phyloP scores from a whole-genome alignment of 2,888 invertebrate genomes.

The Exocentrus adspersus region DNA sequence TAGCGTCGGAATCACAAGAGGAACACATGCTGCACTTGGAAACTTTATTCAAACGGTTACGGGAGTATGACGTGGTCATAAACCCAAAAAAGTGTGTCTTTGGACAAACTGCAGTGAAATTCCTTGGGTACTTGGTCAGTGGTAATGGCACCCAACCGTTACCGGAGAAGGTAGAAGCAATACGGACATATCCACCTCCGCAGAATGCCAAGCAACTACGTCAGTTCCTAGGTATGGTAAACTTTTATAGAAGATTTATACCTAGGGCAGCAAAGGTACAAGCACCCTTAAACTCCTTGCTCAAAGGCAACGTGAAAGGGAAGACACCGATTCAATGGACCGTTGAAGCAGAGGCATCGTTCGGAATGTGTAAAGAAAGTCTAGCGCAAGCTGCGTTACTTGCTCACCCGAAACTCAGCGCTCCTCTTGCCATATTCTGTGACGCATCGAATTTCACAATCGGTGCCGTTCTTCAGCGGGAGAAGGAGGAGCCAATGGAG shows the following conservation, averaged over 20 bases:
- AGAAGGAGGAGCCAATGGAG: slow-evolving; percentile 1
- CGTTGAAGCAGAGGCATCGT: not conserved
- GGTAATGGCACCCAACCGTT: slow-evolving; percentile 33
- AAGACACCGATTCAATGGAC: slow-evolving; percentile 22
- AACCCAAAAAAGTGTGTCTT: slow-evolving; percentile 55
- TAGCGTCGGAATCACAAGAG: slow-evolving; percentile 33
- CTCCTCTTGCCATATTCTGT: not conserved
- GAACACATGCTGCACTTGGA: slow-evolving; percentile 50
- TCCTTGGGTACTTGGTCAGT: slow-evolving; percentile 48
- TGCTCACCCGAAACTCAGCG: not conserved
- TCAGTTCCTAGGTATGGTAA: slow-evolving; percentile 26
- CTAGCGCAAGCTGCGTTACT: not conserved
- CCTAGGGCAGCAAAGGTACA: slow-evolving; percentile 17
- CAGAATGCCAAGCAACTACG: slow-evolving; percentile 14
- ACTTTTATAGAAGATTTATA: slow-evolving; percentile 26
- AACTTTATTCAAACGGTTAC: not conserved
- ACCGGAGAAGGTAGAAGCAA: slow-evolving; percentile 46
- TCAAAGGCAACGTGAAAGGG: slow-evolving; percentile 12
- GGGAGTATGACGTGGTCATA: slow-evolving; percentile 22
- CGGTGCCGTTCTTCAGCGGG: slow-evolving; percentile 32
- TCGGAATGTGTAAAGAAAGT: not conserved
- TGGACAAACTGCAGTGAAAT: slow-evolving; percentile 41
- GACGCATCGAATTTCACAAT: slow-evolving; percentile 34
- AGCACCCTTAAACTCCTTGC: slow-evolving; percentile 11
- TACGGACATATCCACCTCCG: slow-evolving; percentile 44